A percentile compares a stretch with the other conserved stretches of the same genome.
These are phyloP conservation scores for Marisa cornuarietis DNA, from an alignment of 1,140 invertebrate genomes.

Conservation along the genomic window DNA sequence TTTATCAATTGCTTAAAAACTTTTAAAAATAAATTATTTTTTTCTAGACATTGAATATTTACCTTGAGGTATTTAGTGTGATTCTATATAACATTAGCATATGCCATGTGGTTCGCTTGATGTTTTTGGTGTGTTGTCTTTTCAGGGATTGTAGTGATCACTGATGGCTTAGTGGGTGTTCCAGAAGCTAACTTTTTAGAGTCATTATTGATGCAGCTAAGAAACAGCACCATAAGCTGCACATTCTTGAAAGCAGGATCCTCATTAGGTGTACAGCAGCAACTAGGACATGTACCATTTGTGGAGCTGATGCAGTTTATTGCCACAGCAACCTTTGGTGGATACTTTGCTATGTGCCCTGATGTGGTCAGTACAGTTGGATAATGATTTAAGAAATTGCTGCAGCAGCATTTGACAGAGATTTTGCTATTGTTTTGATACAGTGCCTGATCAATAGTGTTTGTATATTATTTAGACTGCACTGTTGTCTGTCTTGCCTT, in stretches of 20 bases:
- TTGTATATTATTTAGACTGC: too few relatives aligned
- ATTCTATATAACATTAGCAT: too few relatives aligned
- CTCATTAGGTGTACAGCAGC: slow-evolving; percentile 47
- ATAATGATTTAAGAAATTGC: background rate
- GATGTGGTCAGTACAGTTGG: slow-evolving; percentile 41
- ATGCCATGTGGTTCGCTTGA: background rate
- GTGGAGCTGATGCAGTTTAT: slow-evolving; percentile 82
- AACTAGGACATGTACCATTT: slow-evolving; percentile 76
- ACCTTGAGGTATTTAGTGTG: background rate
- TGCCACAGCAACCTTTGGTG: slow-evolving; percentile 81
- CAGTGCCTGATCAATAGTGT: too few relatives aligned
- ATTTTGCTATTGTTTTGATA: too few relatives aligned
- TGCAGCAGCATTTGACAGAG: too few relatives aligned
- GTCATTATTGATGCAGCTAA: slow-evolving; percentile 77
- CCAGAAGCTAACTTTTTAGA: slow-evolving; percentile 81
- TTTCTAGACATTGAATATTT: background rate
- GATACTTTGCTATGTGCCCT: slow-evolving; percentile 70
- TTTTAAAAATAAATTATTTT: background rate
- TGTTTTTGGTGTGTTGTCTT: slow-evolving; percentile 32
- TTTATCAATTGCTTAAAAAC: too few relatives aligned
- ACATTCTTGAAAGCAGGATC: slow-evolving; percentile 83
- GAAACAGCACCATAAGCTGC: slow-evolving; percentile 80
- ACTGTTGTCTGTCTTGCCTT: too few relatives aligned
- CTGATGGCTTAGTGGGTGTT: slow-evolving; percentile 83
- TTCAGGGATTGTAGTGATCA: slow-evolving; percentile 81